Evolutionary conservation across 2,888 invertebrate species (phyloP).

Genomic region (Copidosoma aretas): DNA sequence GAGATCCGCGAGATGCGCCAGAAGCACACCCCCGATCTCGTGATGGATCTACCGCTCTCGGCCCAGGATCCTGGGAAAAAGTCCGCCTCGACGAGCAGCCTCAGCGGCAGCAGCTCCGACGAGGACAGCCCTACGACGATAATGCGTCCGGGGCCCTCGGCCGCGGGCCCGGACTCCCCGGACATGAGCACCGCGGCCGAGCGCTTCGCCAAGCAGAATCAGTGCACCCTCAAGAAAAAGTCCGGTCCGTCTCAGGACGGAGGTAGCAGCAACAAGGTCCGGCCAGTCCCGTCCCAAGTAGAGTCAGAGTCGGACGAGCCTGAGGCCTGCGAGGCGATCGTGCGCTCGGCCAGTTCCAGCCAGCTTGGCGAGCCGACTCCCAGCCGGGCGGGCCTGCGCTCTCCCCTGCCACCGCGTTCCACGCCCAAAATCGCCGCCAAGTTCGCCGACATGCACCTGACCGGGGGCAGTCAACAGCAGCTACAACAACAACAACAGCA

Average conservation of each 20-base stretch:
- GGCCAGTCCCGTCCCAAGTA: not conserved
- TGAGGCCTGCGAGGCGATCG: conserved; percentile 50
- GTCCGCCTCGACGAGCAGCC: conserved; percentile 57
- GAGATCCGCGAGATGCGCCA: conserved; percentile 64
- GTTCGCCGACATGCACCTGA: conserved; percentile 71
- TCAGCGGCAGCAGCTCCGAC: conserved; percentile 58
- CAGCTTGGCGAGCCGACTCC: conserved; percentile 45
- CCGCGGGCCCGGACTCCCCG: conserved; percentile 65
- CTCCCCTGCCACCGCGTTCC: conserved; percentile 61
- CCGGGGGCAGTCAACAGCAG: conserved; percentile 65
- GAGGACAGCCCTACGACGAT: conserved; percentile 44
- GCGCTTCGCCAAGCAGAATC: conserved; percentile 79
- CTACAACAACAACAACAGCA: conserved; percentile 51
- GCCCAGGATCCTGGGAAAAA: conserved; percentile 55
- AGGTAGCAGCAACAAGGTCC: conserved; percentile 33
- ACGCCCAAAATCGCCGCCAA: conserved; percentile 71
- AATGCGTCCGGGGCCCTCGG: not conserved
- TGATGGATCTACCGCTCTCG: conserved; percentile 79
- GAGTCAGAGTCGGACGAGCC: conserved; percentile 41
- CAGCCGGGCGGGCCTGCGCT: conserved; percentile 39
- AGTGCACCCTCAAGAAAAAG: conserved; percentile 78
- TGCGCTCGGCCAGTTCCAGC: conserved; percentile 56
- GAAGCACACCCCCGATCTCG: conserved; percentile 78
- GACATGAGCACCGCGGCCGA: conserved; percentile 79
- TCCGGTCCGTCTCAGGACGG: conserved; percentile 55